These are phyloP conservation scores for Halcyon badia DNA, from an alignment of 2,797 vertebrate genomes.

Conservation along the genomic window DNA sequence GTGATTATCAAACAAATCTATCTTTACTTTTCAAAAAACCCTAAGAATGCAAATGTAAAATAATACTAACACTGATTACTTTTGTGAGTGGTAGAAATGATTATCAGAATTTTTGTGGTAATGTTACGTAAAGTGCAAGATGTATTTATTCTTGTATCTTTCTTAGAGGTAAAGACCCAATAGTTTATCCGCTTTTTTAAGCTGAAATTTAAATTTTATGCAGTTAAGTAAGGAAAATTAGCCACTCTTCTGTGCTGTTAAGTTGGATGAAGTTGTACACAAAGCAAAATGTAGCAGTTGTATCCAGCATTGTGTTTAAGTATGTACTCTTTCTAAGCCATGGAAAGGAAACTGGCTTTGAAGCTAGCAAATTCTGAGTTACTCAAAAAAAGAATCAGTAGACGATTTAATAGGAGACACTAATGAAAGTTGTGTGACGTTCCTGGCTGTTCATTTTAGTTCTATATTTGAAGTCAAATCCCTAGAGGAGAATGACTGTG, in stretches of 20 bases:
- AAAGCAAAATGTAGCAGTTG: not conserved
- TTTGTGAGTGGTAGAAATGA: not conserved
- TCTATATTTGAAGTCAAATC: not conserved
- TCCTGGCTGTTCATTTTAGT: not conserved
- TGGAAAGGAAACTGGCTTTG: not conserved
- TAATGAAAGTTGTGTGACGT: not conserved
- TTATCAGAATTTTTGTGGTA: not conserved
- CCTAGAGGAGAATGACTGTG: not conserved
- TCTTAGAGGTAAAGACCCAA: not conserved
- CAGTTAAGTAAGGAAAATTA: not conserved
- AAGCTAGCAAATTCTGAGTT: not conserved
- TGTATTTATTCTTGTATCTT: not conserved
- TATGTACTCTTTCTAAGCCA: not conserved
- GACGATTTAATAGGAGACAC: not conserved
- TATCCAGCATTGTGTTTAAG: not conserved
- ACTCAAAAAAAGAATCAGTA: not conserved
- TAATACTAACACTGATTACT: not conserved
- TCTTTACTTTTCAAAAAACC: not conserved
- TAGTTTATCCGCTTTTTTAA: not conserved
- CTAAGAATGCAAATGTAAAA: not conserved
- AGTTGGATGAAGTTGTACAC: not conserved
- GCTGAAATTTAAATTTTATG: not conserved
- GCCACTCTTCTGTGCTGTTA: not conserved
- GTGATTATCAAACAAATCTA: not conserved
- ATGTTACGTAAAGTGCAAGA: not conserved